Base-by-base conservation (phyloP, 2,797 vertebrate species). In the Peromyscus melanophrys region DNA sequence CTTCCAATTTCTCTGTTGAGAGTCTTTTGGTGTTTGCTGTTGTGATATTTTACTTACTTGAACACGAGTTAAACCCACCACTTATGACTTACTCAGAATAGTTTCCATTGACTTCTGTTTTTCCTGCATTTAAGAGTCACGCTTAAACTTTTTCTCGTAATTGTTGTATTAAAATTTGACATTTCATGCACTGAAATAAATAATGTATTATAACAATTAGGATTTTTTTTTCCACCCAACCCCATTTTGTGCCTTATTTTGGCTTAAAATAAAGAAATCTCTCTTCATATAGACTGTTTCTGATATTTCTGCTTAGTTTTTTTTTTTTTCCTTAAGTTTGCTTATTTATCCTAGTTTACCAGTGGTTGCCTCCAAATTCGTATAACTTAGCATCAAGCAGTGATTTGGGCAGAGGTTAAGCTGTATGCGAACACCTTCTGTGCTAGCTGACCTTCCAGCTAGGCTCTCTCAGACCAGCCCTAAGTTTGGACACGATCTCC, bases 231-330 rank as follows among this genome's bases (percentile, higher is more conserved):
- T 81, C 9, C 49, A 59, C n/a, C 55, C 10, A 2, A 43, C 16
- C 37, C 27, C 29, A 67, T 71, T 90, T 87, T 71, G 5, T 92
- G 57, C 0, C 1, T 96, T 90, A 25, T 88, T 14, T 96, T 67
- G 8, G 6, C 25, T 96, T 80, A 96, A 78, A 93, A 93, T 94
- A 27, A 3, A 92, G 52, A 95, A 95, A 17, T 80, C 12, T 84
- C 37, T n/a, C 1, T 8, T 21, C 37, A 11, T 13, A 17, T 9
- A 40, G 49, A 9, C 6, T 80, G 6, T 40, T 67, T 23, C 23
- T 83, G 25, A 16, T 78, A 8, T 78, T 49, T 43, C 23, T 77
- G 21, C 9, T 69, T 92, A 52, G 7, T 63, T 92, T 52, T 13
- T 34, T 89, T 85, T 61, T 84, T n/a, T n/a, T n/a, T n/a, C 71